phyloP scores from a whole-genome alignment of 2,113 vertebrate genomes.

The Pteruthius melanotis region DNA sequence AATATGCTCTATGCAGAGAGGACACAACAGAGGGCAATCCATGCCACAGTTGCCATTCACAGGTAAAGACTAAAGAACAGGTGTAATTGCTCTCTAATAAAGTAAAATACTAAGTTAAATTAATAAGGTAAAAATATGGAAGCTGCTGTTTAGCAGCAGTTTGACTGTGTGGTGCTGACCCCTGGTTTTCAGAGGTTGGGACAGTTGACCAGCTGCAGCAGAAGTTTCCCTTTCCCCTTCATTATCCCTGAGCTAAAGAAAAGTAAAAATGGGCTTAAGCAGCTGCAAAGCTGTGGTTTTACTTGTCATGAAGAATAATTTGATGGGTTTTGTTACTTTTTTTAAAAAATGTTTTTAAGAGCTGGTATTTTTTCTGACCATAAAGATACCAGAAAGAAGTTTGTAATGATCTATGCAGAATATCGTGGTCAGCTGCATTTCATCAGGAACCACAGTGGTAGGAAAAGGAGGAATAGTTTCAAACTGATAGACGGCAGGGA shows the following conservation, averaged over 20 bases:
- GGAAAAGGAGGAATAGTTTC: background rate
- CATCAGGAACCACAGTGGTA: background rate
- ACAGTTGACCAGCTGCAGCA: background rate
- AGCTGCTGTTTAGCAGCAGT: background rate
- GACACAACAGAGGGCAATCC: background rate
- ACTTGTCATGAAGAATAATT: background rate
- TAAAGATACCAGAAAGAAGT: background rate
- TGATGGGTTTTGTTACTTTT: background rate
- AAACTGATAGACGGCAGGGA: background rate
- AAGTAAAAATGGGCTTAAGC: background rate
- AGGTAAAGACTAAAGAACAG: background rate
- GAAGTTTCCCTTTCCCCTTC: background rate
- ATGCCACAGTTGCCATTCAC: background rate
- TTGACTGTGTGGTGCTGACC: background rate
- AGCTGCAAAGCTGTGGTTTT: background rate
- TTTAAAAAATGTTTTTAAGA: background rate
- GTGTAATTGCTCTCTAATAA: background rate
- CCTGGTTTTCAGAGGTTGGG: background rate
- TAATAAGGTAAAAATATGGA: background rate
- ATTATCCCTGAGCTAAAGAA: background rate
- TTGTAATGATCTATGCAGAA: background rate
- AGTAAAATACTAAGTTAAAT: background rate
- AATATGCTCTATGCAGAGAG: rapidly evolving
- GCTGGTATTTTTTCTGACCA: background rate
- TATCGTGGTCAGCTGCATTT: background rate